Base-by-base conservation (phyloP, 2,113 vertebrate genomes). In the Desmodus rotundus region DNA sequence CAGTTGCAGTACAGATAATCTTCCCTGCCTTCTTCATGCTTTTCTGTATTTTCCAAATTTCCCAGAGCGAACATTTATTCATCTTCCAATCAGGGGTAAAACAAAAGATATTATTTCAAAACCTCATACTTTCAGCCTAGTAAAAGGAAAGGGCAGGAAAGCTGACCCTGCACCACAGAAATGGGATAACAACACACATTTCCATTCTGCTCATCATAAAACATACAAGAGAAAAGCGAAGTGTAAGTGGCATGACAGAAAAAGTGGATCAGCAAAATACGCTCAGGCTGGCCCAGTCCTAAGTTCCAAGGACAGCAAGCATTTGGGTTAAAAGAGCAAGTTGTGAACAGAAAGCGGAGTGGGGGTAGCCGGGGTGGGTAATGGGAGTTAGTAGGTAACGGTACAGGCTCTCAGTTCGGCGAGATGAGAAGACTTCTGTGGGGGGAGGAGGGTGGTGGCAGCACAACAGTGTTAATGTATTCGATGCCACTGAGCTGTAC, bases 321-420 rank as follows among this genome's bases (percentile, higher is more conserved):
- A 0, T 0, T 33, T 28, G 17, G 36, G 68, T 4, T 93, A 5
- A 41, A 43, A 70, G 26, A 81, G 4, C 2, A 26, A 45, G 17
- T 16, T 56, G 36, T 47, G 61, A 74, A 54, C 56, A 85, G 41
- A 70, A 14, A 26, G 80, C 0, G 16, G 19, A n/a, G 19, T 1
- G 28, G n/a, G 2, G 36, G 41, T 5, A 38, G 28, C 77, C 28
- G 17, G 63, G 6, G 31, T 0, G 26, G 65, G 12, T 43, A 1
- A 2, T 1, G 19, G 2, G 52, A 17, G 22, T 7, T 12, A 7
- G 2, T 16, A 12, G 3, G 24, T 7, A 14, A 36, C 4, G 38
- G 4, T 3, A 76, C 12, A 31, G 36, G 24, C 17, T 2, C 26
- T 45, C 24, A 2, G 36, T 15, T 68, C 14, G 52, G 16, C 2